Base-by-base conservation (phyloP, 2,888 invertebrate genomes). In the Sussaba pulchella region DNA sequence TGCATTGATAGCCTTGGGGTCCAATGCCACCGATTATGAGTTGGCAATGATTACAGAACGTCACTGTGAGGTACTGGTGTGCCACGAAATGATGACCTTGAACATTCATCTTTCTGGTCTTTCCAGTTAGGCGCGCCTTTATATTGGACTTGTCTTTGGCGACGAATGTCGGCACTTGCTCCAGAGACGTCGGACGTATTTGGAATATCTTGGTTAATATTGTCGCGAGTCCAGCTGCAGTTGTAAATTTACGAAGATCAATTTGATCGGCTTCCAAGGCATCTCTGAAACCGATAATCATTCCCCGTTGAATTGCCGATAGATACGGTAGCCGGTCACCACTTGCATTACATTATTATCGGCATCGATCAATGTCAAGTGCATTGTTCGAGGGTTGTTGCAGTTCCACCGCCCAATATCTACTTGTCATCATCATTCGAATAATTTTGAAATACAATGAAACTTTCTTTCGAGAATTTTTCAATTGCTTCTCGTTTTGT, bases 1-100 rank as follows among this genome's bases (percentile, higher is more conserved):
- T 95, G 93, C 99, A 99, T 90, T 98, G 97, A 94, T 97, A 99
- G 75, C 99, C 99, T 93, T 99, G 99, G 84, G 98, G 98, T 88
- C 98, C 98, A 79, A 99, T 96, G 64, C 99, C 99, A 95, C 98
- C 97, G 87, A 99, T 96, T 85, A 97, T 96, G 90, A 95, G 94
- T 90, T 97, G 96, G 93, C 99, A 99, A 93, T 97, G 96, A 93
- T 98, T 97, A 93, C 99, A 99, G 93, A 96, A 95, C 84, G 97
- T 97, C 89, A 98, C 97, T 84, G 96, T 96, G 90, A 96, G 96
- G 93, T 98, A 96, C 93, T 98, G 97, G 90, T 97, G 96, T 87
- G 97, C 95, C 88, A 96, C 95, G 90, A 99, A 96, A 92, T 97
- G 96, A 93, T 99, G 99, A 36, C 98, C 98, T 89, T 96, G 96